Percentiles rank a stretch among this genome's conserved stretches.
phyloP scores from a whole-genome alignment of 1,140 invertebrate genomes.

The Papilio aristodemus region DNA sequence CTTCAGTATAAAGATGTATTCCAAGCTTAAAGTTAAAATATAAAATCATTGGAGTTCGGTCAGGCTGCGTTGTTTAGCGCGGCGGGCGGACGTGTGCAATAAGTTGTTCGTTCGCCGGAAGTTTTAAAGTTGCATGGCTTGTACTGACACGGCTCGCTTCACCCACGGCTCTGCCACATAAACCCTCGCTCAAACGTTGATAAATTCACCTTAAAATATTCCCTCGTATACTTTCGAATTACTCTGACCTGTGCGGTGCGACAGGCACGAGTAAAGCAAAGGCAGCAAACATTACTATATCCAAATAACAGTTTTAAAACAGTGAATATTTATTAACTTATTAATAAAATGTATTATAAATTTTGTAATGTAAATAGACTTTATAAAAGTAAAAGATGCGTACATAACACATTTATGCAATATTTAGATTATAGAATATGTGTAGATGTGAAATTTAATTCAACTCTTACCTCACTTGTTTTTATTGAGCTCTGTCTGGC shows the following conservation, averaged over 20 bases:
- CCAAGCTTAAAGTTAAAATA: not conserved
- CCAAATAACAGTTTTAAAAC: not conserved
- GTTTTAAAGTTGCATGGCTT: conserved; percentile 14
- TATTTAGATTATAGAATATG: too few relatives aligned
- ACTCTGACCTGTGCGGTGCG: not conserved
- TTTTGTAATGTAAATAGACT: not conserved
- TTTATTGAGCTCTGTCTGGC: too few relatives aligned
- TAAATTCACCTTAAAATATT: not conserved
- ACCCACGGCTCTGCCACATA: conserved; percentile 1
- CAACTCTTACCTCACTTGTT: too few relatives aligned
- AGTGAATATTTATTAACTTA: not conserved
- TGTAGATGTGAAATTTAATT: too few relatives aligned
- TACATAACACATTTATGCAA: not conserved
- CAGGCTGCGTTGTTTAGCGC: not conserved
- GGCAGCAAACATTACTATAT: not conserved
- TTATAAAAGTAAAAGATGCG: not conserved
- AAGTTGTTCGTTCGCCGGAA: conserved; percentile 1
- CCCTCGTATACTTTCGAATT: conserved; percentile 1
- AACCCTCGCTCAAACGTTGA: not conserved
- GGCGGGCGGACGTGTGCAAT: conserved; percentile 5
- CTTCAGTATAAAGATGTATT: not conserved
- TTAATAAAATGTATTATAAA: not conserved
- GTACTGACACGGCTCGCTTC: conserved; percentile 14
- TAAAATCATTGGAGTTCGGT: not conserved
- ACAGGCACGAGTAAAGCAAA: not conserved